Percentiles rank a stretch among this genome's conserved stretches.
Evolutionary conservation across 1,140 invertebrate species (phyloP).

Genomic region (Megathymus violae): DNA sequence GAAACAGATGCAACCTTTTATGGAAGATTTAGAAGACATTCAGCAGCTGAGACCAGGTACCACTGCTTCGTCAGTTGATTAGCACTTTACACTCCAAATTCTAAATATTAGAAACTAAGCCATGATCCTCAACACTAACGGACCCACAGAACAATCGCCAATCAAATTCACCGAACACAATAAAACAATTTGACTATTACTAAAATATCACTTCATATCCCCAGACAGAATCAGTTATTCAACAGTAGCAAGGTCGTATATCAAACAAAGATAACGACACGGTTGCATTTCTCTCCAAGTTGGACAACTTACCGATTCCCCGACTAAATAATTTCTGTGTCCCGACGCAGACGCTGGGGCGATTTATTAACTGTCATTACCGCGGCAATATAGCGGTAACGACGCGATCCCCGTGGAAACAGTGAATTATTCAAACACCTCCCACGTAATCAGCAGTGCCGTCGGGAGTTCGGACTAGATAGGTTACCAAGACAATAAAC

Average conservation of each 20-base stretch:
- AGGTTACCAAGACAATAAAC: constrained; percentile 32
- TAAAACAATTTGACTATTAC: no score
- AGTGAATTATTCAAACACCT: constrained; percentile 54
- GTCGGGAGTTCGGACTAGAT: constrained; percentile 36
- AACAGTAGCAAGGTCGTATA: constrained; percentile 24
- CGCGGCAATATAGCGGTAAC: constrained; percentile 59
- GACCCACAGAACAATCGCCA: no score
- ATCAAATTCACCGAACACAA: no score
- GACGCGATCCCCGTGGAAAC: constrained; percentile 52
- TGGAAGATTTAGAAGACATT: no score
- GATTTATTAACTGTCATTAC: constrained; percentile 67
- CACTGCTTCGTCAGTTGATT: no score
- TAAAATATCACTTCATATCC: constrained; percentile 8
- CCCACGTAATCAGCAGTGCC: constrained; percentile 45
- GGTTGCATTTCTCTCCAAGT: constrained; percentile 25
- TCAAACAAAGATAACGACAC: constrained; percentile 26
- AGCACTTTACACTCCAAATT: no score
- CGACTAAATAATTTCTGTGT: constrained; percentile 35
- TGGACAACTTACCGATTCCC: constrained; percentile 25
- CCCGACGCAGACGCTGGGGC: constrained; percentile 36
- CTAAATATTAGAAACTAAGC: no score
- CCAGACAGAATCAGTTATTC: constrained; percentile 23
- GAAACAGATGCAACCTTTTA: no score
- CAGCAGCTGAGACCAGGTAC: no score
- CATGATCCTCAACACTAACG: no score